phyloP scores from a whole-genome alignment of 2,113 vertebrate genomes.

The Pachyramphus minor region DNA sequence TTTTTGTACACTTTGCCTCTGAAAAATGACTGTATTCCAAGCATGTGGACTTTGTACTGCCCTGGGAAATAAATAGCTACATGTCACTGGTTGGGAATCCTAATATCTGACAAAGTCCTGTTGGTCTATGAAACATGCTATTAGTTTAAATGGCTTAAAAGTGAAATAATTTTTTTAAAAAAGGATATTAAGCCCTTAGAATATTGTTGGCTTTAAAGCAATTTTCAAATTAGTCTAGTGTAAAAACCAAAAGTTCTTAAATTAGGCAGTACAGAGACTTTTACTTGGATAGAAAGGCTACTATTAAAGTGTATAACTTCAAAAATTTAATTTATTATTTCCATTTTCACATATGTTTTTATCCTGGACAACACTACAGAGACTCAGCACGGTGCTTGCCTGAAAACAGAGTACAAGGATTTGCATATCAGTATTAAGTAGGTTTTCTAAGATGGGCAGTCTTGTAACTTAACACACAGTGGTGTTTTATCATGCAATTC shows the following conservation, averaged over 20 bases:
- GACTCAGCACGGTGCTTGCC: fast-evolving
- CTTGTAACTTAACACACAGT: neutral
- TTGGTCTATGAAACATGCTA: neutral
- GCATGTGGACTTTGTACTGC: neutral
- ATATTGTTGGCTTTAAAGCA: neutral
- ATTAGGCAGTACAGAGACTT: neutral
- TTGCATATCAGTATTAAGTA: neutral
- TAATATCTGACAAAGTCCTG: neutral
- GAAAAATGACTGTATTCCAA: neutral
- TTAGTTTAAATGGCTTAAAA: neutral
- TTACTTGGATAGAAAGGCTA: neutral
- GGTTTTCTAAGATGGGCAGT: neutral
- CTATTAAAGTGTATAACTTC: neutral
- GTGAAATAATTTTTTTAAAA: neutral
- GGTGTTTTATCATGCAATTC: neutral
- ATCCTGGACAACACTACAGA: neutral
- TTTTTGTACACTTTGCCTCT: neutral
- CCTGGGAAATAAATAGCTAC: neutral
- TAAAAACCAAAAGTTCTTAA: neutral
- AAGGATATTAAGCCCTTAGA: neutral
- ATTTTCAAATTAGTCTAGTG: neutral
- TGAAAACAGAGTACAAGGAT: neutral
- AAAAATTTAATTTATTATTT: neutral
- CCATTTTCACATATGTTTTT: neutral
- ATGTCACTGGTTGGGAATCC: neutral